Evolutionary conservation across 2,888 invertebrate species (phyloP).

Genomic region (Cerceris rybyensis): DNA sequence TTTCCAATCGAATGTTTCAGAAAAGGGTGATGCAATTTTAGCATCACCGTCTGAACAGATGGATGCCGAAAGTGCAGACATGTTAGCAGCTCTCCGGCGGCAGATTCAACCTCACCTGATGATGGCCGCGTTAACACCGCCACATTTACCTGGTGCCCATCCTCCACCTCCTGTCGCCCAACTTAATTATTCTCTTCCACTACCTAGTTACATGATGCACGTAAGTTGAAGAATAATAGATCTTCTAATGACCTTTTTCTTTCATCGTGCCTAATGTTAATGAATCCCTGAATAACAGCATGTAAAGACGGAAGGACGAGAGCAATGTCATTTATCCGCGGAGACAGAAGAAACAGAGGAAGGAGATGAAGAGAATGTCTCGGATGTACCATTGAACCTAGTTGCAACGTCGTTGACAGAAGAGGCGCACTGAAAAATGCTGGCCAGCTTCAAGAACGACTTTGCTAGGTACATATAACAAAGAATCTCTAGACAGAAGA

Average conservation of each 20-base stretch:
- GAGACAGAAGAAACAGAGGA: constrained; percentile 75
- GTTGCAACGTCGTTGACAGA: constrained; percentile 88
- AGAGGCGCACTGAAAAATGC: constrained; percentile 83
- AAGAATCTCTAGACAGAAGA: constrained; percentile 56
- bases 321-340: constrained; percentile 72
- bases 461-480: constrained; percentile 58
- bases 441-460: constrained; percentile 33
- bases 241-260: background rate
- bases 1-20: constrained; percentile 50
- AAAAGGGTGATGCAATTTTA: constrained; percentile 72
- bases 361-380: constrained; percentile 83
- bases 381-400: constrained; percentile 87
- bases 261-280: background rate
- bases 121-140: constrained; percentile 85
- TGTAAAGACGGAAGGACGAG: constrained; percentile 75
- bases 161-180: constrained; percentile 71
- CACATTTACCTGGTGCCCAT: constrained; percentile 78
- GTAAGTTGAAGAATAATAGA: constrained; percentile 69
- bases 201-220: constrained; percentile 79
- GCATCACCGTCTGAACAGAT: constrained; percentile 73
- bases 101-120: constrained; percentile 88
- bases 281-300: constrained; percentile 64
- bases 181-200: constrained; percentile 77
- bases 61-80: constrained; percentile 85
- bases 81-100: constrained; percentile 87